Conservation (phyloP, 1,140 invertebrate genomes). For the Pseudomyrmex cubaensis region DNA sequence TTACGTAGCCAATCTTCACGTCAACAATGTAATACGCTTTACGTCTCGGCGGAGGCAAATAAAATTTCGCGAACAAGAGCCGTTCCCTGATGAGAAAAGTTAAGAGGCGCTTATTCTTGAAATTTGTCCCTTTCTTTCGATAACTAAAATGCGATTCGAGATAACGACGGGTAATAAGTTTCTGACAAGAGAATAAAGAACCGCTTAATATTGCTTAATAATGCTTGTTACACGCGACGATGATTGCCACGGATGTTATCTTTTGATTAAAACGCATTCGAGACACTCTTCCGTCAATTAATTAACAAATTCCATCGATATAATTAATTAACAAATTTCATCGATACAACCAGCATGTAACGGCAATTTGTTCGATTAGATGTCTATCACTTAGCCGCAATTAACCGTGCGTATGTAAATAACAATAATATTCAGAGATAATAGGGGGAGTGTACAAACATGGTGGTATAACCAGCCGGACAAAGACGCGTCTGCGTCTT, state of each 20-base stretch:
- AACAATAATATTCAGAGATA: slow-evolving; percentile 18
- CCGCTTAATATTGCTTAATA: not conserved
- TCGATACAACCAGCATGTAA: not conserved
- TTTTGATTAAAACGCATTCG: not conserved
- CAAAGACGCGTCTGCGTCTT: slow-evolving; percentile 58
- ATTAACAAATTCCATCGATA: slow-evolving; percentile 3
- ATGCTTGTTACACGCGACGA: not conserved
- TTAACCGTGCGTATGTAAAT: slow-evolving; percentile 50
- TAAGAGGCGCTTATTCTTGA: slow-evolving; percentile 42
- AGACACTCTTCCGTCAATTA: not conserved
- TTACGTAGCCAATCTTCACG: slow-evolving; percentile 71
- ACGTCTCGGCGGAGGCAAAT: slow-evolving; percentile 58
- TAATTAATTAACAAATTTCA: slow-evolving; percentile 24
- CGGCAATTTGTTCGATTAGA: not conserved
- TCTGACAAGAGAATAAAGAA: not conserved
- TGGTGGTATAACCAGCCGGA: slow-evolving; percentile 56
- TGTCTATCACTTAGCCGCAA: slow-evolving; percentile 57
- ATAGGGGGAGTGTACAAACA: slow-evolving; percentile 40
- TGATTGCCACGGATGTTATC: not conserved
- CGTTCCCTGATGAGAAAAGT: slow-evolving; percentile 65
- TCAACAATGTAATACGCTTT: slow-evolving; percentile 71
- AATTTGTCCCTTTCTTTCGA: slow-evolving; percentile 44
- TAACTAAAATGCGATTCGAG: slow-evolving; percentile 14
- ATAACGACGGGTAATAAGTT: slow-evolving; percentile 23
- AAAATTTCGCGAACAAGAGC: slow-evolving; percentile 67